Evolutionary conservation across 2,888 invertebrate genomes (phyloP).

Genomic region (Schrankia costaestrigalis): DNA sequence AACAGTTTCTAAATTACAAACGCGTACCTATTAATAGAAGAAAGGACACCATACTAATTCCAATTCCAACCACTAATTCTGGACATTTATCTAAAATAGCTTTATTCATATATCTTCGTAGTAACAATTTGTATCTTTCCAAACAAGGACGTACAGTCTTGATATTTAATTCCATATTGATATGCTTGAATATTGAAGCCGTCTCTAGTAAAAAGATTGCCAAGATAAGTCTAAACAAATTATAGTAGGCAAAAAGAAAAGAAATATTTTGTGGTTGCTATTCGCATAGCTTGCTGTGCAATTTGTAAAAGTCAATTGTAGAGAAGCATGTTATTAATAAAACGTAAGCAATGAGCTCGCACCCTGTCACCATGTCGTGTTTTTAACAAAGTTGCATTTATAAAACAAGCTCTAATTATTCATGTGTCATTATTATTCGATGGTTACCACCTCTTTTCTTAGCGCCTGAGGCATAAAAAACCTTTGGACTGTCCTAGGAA

Average conservation of each 20-base stretch:
- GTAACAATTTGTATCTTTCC: conserved; percentile 5
- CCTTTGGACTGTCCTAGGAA: background rate
- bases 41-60: too few species aligned
- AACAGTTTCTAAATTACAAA: too few species aligned
- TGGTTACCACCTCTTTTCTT: too few species aligned
- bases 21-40: too few species aligned
- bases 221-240: conserved; percentile 8
- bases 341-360: conserved; percentile 15
- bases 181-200: conserved; percentile 15
- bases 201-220: conserved; percentile 18
- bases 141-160: background rate
- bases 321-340: conserved; percentile 20
- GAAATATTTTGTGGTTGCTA: conserved; percentile 1
- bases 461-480: too few species aligned
- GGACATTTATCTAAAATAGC: too few species aligned
- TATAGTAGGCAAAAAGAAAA: conserved; percentile 4
- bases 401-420: conserved; percentile 1
- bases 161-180: conserved; percentile 16
- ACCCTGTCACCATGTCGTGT: conserved; percentile 1
- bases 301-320: conserved; percentile 23
- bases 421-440: background rate
- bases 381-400: conserved; percentile 6
- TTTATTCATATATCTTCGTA: too few species aligned
- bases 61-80: too few species aligned
- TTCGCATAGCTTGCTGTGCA: conserved; percentile 6